phyloP scores from a whole-genome alignment of 2,113 vertebrate species.

The Vimba vimba region DNA sequence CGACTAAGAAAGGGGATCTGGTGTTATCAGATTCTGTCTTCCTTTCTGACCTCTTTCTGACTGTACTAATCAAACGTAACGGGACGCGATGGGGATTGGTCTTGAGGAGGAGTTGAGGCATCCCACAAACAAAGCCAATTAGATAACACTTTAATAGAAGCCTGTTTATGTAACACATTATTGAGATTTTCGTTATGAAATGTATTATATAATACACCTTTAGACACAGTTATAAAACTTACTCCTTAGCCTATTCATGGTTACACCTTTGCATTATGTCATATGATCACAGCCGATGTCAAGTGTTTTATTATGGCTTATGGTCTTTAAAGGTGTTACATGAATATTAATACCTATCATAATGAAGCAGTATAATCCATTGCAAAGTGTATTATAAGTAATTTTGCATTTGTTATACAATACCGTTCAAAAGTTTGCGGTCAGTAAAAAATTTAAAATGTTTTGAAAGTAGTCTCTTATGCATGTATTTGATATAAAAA shows the following conservation, averaged over 20 bases:
- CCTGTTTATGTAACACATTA: neutral
- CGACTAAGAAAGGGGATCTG: neutral
- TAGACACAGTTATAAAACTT: neutral
- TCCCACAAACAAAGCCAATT: neutral
- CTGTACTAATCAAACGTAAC: neutral
- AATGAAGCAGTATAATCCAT: neutral
- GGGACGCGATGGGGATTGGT: neutral
- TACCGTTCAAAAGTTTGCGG: neutral
- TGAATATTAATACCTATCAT: neutral
- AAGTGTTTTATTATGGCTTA: neutral
- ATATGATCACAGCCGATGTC: too few relatives aligned
- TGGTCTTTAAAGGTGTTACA: neutral
- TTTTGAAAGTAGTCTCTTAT: too few relatives aligned
- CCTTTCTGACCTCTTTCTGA: conserved; percentile 10
- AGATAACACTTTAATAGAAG: neutral
- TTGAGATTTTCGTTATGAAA: neutral
- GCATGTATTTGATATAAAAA: too few relatives aligned
- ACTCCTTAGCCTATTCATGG: neutral
- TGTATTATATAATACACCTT: neutral
- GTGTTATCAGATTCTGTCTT: conserved; percentile 17
- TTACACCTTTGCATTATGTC: neutral
- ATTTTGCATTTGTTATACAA: neutral
- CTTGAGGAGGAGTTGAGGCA: neutral
- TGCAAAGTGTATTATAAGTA: neutral
- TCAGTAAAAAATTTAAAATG: too few relatives aligned